Evolutionary conservation across 2,113 vertebrate species (phyloP).

Genomic region (Grammomys surdaster): DNA sequence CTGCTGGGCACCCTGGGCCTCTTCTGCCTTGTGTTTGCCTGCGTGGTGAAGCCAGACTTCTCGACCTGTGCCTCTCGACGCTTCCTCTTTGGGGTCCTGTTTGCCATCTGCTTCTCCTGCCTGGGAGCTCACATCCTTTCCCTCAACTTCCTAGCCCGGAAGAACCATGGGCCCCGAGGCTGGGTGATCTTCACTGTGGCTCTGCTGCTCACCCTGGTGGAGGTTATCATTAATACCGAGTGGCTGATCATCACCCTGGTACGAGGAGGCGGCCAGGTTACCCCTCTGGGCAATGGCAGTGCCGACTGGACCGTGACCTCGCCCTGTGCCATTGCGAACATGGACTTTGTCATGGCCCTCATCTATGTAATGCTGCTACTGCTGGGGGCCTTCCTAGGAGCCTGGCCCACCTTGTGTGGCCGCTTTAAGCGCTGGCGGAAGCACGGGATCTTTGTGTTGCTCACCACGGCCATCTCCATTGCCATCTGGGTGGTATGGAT

Average conservation of each 20-base stretch:
- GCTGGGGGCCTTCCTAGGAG: conserved; percentile 83
- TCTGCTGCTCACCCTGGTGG: conserved; percentile 90
- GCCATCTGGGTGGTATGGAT: conserved; percentile 96
- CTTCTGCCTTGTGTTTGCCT: conserved; percentile 95
- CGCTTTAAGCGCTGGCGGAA: conserved; percentile 90
- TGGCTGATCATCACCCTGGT: conserved; percentile 96
- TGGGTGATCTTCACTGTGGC: conserved; percentile 90
- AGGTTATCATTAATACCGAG: conserved; percentile 95
- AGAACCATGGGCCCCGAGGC: conserved; percentile 85
- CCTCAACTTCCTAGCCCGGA: conserved; percentile 90
- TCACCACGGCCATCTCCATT: conserved; percentile 87
- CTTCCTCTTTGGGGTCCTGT: conserved; percentile 96
- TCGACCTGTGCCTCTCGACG: conserved; percentile 93
- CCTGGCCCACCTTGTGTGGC: conserved; percentile 88
- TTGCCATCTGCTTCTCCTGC: conserved; percentile 94
- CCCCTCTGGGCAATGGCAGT: not conserved
- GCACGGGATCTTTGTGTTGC: conserved; percentile 88
- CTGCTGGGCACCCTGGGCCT: conserved; percentile 92
- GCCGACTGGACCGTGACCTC: not conserved
- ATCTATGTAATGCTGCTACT: conserved; percentile 96
- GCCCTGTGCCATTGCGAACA: conserved; percentile 90
- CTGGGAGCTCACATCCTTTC: conserved; percentile 91
- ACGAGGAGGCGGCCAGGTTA: conserved; percentile 25
- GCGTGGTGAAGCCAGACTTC: conserved; percentile 92
- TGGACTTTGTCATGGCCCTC: conserved; percentile 96